These are phyloP conservation scores for Gymnoscopelus microlampas DNA, from an alignment of 2,797 vertebrate genomes.

Conservation along the genomic window DNA sequence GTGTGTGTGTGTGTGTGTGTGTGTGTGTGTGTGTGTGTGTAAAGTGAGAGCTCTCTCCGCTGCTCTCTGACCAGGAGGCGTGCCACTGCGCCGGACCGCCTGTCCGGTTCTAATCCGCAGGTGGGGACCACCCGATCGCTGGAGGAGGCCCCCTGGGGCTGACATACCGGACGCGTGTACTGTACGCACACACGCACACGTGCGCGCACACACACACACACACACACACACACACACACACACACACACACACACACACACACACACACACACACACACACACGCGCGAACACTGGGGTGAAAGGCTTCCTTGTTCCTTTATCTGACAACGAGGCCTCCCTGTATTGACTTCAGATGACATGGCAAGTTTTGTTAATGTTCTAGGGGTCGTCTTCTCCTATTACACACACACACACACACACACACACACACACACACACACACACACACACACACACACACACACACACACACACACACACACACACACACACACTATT, in stretches of 20 bases:
- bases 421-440: constrained; percentile 18
- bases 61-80: no score
- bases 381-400: constrained; percentile 57
- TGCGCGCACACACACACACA: background rate
- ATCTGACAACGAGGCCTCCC: constrained; percentile 50
- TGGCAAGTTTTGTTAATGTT: constrained; percentile 65
- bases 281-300: constrained; percentile 10
- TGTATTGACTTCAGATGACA: constrained; percentile 64
- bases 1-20: no score
- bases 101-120: constrained; percentile 44
- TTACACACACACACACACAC: constrained; percentile 35
- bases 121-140: constrained; percentile 67
- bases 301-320: constrained; percentile 63
- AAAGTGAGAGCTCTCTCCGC: no score
- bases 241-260: background rate
- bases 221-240: background rate
- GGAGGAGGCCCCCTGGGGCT: constrained; percentile 10
- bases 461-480: constrained; percentile 11
- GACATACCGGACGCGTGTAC: background rate
- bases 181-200: background rate
- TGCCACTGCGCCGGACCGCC: constrained; percentile 30
- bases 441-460: constrained; percentile 10
- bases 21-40: no score
- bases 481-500: constrained; percentile 4
- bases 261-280: background rate